A percentile compares a stretch with the other conserved stretches of the same genome.
phyloP scores from a whole-genome alignment of 2,113 vertebrate species.

The Oreochromis tanganicae region DNA sequence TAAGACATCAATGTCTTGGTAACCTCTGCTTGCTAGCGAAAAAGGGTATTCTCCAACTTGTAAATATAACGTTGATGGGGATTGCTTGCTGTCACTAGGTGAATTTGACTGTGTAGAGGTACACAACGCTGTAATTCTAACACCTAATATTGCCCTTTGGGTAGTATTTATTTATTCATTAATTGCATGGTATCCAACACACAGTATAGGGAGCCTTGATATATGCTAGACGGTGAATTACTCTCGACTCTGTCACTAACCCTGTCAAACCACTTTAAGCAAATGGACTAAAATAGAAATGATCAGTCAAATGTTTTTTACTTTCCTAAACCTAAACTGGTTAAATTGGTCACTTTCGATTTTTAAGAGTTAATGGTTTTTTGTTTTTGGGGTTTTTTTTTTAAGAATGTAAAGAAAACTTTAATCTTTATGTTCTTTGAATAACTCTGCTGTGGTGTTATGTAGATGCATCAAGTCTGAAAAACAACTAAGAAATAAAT shows the following conservation, averaged over 20 bases:
- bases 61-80: neutral
- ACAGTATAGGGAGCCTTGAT: neutral
- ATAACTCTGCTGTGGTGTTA: neutral
- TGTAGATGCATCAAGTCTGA: neutral
- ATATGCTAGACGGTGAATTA: neutral
- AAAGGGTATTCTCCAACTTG: neutral
- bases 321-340: neutral
- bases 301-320: neutral
- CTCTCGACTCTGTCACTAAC: neutral
- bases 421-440: neutral
- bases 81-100: neutral
- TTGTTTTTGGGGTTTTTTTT: fast-evolving
- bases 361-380: neutral
- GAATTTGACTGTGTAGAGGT: neutral
- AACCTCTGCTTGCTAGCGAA: neutral
- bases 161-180: neutral
- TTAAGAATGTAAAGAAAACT: neutral
- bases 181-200: neutral
- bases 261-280: neutral
- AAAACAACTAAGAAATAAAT: neutral
- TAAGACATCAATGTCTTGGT: neutral
- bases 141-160: neutral
- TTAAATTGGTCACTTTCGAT: neutral
- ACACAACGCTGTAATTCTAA: neutral
- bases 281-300: neutral